A percentile compares a stretch with the other conserved stretches of the same genome.
phyloP scores from a whole-genome alignment of 1,140 invertebrate species.

The Lutraria rhynchaena region DNA sequence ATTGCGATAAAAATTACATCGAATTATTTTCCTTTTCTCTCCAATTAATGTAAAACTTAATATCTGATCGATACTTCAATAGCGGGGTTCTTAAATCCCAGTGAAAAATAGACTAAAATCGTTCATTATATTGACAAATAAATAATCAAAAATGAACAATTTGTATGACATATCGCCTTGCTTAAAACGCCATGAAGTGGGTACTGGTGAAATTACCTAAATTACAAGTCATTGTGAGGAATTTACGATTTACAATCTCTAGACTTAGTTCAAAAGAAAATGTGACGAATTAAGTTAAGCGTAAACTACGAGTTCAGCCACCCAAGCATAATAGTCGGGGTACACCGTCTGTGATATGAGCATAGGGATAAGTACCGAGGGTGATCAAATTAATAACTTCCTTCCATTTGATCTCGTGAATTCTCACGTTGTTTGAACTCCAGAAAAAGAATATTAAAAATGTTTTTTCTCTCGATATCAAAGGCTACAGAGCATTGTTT shows the following conservation, averaged over 20 bases:
- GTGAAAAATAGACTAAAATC: too few species aligned
- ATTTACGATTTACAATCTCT: constrained; percentile 23
- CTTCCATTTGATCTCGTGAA: constrained; percentile 13
- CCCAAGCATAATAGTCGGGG: constrained; percentile 20
- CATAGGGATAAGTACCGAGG: constrained; percentile 26
- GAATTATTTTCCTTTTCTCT: too few species aligned
- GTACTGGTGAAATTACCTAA: constrained; percentile 42
- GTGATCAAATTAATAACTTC: constrained; percentile 35
- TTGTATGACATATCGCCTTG: neutral
- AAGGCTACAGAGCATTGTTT: constrained; percentile 9
- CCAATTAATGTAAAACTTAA: too few species aligned
- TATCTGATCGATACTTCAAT: too few species aligned
- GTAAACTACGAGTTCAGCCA: constrained; percentile 30
- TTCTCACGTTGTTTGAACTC: constrained; percentile 7
- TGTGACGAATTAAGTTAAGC: constrained; percentile 46
- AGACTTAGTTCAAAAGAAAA: constrained; percentile 29
- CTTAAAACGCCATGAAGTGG: constrained; percentile 22
- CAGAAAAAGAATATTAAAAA: constrained; percentile 10
- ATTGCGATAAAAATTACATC: too few species aligned
- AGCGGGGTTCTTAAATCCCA: too few species aligned
- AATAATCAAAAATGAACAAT: too few species aligned
- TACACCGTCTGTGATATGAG: constrained; percentile 10
- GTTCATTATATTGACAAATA: too few species aligned
- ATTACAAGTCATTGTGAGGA: constrained; percentile 39
- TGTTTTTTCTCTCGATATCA: neutral